Evolutionary conservation across 2,888 invertebrate genomes (phyloP), one percentile per base, ranked within the genome.

Genomic region (Drosophila rubida): DNA sequence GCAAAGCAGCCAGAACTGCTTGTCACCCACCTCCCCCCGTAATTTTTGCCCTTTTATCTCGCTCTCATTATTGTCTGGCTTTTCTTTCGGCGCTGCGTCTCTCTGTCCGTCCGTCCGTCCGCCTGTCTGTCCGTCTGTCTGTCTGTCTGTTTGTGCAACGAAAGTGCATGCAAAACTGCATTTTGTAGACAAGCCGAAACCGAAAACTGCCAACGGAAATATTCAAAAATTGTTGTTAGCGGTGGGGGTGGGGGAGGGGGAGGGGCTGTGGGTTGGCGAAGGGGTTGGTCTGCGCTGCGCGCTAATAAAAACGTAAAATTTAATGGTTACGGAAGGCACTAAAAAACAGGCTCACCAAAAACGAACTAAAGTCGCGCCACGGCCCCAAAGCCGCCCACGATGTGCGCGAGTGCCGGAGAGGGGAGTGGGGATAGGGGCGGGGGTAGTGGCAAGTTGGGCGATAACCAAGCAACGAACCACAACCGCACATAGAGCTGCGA

Each of bases 341-440:
- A 84, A 88, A 88, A 84, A 84, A 84, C 89, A 87, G 89, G 89
- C 84, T 87, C 84, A 88, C 87, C 87, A 74, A 87, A 88, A 84
- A 84, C 80, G 72, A 80, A 61, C 80, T 69, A 80, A 83, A 88
- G 68, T 80, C 77, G 69, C 71, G 68, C 35, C 35, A 35, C 35
- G 13, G 35, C 35, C 35, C 35, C 44, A 4, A 9, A 27, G 6
- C 41, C 51, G 30, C 50, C 44, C 39, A 44, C 53, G 13, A 16
- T 11, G 25, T 11, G 14, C 2, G 7, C 4, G 13, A 23, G 22
- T 19, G 19, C 9, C 19, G n/a, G n/a, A n/a, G n/a, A 22, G 35
- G 3, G 13, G 2, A 14, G 1, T 13, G 9, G 23, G 9, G 23
- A 7, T 25, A n/a, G 16, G 6, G 22, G 32, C 5, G 23, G 25